Percentiles rank a stretch among this genome's conserved stretches.
These are phyloP conservation scores for Tetramorium simillimum DNA, from an alignment of 1,140 invertebrate species.

Conservation along the genomic window DNA sequence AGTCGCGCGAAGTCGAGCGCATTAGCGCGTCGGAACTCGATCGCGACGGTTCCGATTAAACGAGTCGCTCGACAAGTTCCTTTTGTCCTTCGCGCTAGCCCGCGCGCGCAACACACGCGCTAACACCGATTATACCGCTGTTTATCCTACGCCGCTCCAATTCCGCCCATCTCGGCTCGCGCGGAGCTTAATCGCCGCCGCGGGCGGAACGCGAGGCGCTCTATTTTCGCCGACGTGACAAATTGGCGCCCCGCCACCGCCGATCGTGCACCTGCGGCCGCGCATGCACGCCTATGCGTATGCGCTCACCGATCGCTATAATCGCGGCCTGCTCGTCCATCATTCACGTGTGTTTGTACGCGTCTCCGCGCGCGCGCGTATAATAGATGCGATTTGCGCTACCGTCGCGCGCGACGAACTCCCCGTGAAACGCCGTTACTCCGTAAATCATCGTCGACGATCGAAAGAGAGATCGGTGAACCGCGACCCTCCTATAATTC, in stretches of 20 bases:
- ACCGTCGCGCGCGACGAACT: background rate
- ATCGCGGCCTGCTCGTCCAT: background rate
- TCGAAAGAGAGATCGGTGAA: constrained; percentile 15
- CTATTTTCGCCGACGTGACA: constrained; percentile 53
- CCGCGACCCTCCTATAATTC: constrained; percentile 19
- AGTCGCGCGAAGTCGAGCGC: background rate
- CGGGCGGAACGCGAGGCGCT: constrained; percentile 35
- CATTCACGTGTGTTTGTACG: background rate
- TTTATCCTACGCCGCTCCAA: constrained; percentile 35
- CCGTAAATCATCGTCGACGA: constrained; percentile 33
- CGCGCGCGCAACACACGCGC: background rate
- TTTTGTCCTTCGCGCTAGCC: background rate
- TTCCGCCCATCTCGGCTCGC: constrained; percentile 37
- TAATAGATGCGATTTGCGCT: background rate
- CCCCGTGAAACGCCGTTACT: constrained; percentile 5
- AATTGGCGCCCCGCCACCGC: constrained; percentile 23
- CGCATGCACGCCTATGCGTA: background rate
- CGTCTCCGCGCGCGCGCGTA: too few species aligned
- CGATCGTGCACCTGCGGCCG: constrained; percentile 34
- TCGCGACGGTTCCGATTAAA: constrained; percentile 12
- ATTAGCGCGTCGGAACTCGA: background rate
- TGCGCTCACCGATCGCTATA: background rate
- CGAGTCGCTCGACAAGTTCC: constrained; percentile 2
- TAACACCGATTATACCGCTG: background rate
- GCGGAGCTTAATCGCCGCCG: constrained; percentile 41